phyloP scores from a whole-genome alignment of 2,113 vertebrate species.

The Coracopsis vasa region DNA sequence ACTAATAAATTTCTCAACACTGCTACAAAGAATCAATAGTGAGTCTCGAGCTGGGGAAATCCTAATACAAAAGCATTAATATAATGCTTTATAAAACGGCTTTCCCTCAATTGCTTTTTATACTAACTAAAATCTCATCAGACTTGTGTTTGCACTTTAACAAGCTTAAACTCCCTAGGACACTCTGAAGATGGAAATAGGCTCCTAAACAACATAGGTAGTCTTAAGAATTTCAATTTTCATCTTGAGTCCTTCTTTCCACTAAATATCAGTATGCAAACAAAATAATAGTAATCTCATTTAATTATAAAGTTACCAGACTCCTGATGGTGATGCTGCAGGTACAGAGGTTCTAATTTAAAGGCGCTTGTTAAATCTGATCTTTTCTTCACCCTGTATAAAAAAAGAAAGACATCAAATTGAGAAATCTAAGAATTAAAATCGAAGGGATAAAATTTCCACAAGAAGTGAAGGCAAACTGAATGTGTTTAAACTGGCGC shows the following conservation, averaged over 20 bases:
- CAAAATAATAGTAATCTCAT: neutral
- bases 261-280: neutral
- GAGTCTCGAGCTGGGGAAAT: neutral
- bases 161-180: neutral
- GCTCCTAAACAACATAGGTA: neutral
- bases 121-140: neutral
- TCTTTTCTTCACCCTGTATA: slow-evolving; percentile 90
- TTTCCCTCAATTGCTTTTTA: neutral
- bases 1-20: neutral
- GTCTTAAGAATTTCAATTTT: neutral
- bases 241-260: neutral
- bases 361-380: slow-evolving; percentile 87
- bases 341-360: slow-evolving; percentile 91
- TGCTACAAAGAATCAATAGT: neutral
- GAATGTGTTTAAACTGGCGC: slow-evolving; percentile 9
- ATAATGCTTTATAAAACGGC: neutral
- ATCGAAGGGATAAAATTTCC: neutral
- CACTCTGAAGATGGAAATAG: neutral
- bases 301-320: slow-evolving; percentile 80
- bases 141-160: neutral
- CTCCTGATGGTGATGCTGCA: slow-evolving; percentile 91
- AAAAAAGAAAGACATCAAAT: neutral
- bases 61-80: neutral
- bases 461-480: neutral
- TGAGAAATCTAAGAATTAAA: neutral